Evolutionary conservation across 2,888 invertebrate species (phyloP).

Genomic region (Phymatocera aterrima): DNA sequence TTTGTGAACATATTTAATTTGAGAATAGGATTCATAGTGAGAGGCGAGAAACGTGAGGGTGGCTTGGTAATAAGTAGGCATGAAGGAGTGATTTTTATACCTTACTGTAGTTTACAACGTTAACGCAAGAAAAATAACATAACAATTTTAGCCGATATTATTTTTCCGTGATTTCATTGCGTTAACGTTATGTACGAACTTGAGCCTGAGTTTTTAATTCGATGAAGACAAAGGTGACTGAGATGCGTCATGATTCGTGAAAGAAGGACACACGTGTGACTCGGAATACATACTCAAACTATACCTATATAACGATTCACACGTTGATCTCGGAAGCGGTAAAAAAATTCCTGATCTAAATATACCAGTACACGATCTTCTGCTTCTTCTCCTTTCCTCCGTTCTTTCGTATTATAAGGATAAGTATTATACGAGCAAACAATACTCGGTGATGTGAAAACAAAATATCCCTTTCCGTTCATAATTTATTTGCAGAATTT

Average conservation of each 20-base stretch:
- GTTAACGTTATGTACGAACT: too few relatives aligned
- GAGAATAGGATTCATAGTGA: too few relatives aligned
- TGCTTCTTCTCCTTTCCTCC: too few relatives aligned
- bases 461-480: too few relatives aligned
- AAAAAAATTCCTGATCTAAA: conserved; percentile 30
- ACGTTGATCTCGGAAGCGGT: conserved; percentile 26
- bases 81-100: too few relatives aligned
- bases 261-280: background rate
- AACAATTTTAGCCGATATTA: background rate
- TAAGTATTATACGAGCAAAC: background rate
- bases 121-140: too few relatives aligned
- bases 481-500: too few relatives aligned
- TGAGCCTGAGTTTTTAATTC: background rate
- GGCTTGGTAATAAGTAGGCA: too few relatives aligned
- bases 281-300: conserved; percentile 9
- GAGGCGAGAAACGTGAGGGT: too few relatives aligned
- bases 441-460: background rate
- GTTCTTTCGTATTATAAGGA: conserved; percentile 24
- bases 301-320: background rate
- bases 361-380: conserved; percentile 5
- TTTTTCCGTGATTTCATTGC: background rate
- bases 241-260: conserved; percentile 1
- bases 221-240: conserved; percentile 3
- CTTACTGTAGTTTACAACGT: too few relatives aligned
- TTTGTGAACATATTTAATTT: too few relatives aligned